Base-by-base conservation (phyloP, 2,888 invertebrate species). In the Hyppa rectilinea region DNA sequence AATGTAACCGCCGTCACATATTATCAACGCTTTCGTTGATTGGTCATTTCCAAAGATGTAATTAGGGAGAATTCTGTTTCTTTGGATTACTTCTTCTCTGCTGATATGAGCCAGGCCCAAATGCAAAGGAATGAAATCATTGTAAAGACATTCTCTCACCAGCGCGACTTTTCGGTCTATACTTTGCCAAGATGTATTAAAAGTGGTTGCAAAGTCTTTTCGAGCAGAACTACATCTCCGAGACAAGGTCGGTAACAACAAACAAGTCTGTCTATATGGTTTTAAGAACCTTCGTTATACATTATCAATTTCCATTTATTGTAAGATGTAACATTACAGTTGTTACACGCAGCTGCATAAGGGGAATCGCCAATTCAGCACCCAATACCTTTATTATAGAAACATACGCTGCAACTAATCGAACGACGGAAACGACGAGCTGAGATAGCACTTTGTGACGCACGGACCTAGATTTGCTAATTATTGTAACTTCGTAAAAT, bases 1-100 rank as follows among this genome's bases (percentile, higher is more conserved):
- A 45, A 79, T 53, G 45, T 84, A 82, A 36, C 75, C 29, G n/a
- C 59, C 59, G 17, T 60, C 59, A 47, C 43, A 60, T 43, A 60
- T 60, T 26, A 78, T 26, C 50, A 81, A 68, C n/a, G 71, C 63
- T 64, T 67, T 70, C 20, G 40, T 38, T 50, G 26, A 26, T 38
- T 58, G 20, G 31, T 38, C 47, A 47, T 65, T 59, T 20, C 66
- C 58, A 34, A 58, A 36, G 26, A 52, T 26, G 14, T 26, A 31
- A 31, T 66, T 58, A 9, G 59, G 49, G 4, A 59, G 23, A 38
- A 59, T 26, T 26, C 38, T 12, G 31, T 66, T 66, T 47, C 58
- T 36, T n/a, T 43, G 47, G 36, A 66, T 55, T 34, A 69, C 62
- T 53, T 72, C 47, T 70, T 23, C 45, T 45, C n/a, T n/a, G 45